Evolutionary conservation across 23 tunicate genomes (phyloP), one percentile per base, ranked within the genome.

Genomic region (Oikopleura dioica): DNA sequence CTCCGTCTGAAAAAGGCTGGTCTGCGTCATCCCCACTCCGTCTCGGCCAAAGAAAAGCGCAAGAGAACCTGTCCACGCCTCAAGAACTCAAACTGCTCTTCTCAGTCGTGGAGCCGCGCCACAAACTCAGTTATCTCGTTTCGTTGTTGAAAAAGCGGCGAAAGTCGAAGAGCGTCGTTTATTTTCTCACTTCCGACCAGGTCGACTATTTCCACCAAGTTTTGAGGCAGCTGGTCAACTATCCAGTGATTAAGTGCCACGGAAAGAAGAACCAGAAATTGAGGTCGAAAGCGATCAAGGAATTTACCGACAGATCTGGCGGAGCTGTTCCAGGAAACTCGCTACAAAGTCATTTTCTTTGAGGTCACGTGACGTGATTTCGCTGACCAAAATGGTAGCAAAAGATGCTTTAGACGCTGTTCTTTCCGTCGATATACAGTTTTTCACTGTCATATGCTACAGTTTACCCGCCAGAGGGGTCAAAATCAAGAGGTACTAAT

Each of bases 1-100:
- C 87, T 83, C 35, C 82, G 79, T 44, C 78, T 94, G 21, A 79
- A 83, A 29, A 94, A 86, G 77, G 99, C 99, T 59, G 99, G 99
- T 1, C 38, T 94, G 82, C 77, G 99, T 51, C 86, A 94, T 75
- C 95, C 97, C 0, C 92, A 85, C 16, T 82, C 83, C 35, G 83
- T 91, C 24, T 68, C 79, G 1, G 97, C 85, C 36, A 83, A 87
- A 69, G 87, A 63, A 63, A 63, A 63, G 32, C 29, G 33, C 35
- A 78, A 80, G 35, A 84, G 84, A 68, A 94, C 89, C 24, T 87
- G 95, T 32, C 67, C 83, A n/a, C 50, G 87, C 1, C 67, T 94
- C 21, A 38, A 32, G 35, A 94, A 94, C 76, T 80, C 33, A 28
- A 28, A 63, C 33, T 63, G 5, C 33, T 24, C 4, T 63, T 12